These are phyloP conservation scores for Caenorhabditis plicata DNA, from an alignment of 2,888 invertebrate genomes.

Conservation along the genomic window DNA sequence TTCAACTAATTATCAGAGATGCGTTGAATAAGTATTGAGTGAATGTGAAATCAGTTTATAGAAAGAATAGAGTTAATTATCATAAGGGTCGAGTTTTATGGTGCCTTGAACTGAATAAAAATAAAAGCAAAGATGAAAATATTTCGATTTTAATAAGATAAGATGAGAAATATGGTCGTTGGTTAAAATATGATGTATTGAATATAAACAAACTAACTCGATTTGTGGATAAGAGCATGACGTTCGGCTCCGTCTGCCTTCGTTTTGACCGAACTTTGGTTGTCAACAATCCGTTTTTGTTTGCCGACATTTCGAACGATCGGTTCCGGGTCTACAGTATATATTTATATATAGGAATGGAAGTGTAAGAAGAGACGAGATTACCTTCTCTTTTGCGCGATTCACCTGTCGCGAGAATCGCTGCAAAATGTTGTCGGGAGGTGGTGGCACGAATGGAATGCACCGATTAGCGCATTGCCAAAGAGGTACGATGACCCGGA, in stretches of 20 bases:
- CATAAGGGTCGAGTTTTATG: no score
- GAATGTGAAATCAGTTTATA: no score
- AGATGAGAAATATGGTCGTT: no score
- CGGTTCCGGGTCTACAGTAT: constrained; percentile 21
- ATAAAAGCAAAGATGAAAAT: no score
- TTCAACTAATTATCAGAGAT: no score
- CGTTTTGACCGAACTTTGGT: constrained; percentile 43
- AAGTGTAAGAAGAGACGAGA: neutral
- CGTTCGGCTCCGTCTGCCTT: constrained; percentile 58
- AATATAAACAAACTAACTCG: no score
- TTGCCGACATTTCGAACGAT: constrained; percentile 46
- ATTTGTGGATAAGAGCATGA: constrained; percentile 34
- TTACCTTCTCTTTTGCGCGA: constrained; percentile 28
- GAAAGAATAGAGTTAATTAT: no score
- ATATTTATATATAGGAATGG: no score
- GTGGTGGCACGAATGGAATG: constrained; percentile 52
- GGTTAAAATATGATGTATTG: no score
- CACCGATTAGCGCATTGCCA: constrained; percentile 53
- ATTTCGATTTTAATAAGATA: no score
- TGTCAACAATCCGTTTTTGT: constrained; percentile 39
- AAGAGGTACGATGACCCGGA: constrained; percentile 52
- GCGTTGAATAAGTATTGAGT: no score
- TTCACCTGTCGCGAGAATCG: constrained; percentile 39
- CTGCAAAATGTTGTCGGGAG: constrained; percentile 54
- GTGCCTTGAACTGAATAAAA: no score